Percentiles rank a stretch among this genome's conserved stretches.
phyloP scores from a whole-genome alignment of 2,888 invertebrate genomes.

The Ashinkailepas kermadecensis region DNA sequence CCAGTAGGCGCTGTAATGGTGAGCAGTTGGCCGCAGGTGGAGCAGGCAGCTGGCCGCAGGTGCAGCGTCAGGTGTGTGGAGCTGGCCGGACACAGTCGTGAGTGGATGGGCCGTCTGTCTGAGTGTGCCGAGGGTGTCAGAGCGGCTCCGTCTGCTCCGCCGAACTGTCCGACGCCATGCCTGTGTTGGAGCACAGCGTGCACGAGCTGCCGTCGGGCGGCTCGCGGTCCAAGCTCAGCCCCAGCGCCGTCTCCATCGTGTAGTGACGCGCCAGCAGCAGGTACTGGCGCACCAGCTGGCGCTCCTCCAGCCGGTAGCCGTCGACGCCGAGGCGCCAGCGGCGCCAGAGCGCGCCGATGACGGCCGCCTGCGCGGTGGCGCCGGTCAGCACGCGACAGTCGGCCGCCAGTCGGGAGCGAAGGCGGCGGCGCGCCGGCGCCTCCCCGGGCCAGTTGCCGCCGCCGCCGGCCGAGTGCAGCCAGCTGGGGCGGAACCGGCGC shows the following conservation, averaged over 20 bases:
- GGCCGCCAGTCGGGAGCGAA: not conserved
- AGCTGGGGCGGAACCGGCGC: not conserved
- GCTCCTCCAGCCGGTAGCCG: not conserved
- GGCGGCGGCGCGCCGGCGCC: not conserved
- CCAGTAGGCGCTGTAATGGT: too few species aligned
- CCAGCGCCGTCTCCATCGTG: constrained; percentile 20
- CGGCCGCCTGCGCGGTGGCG: not conserved
- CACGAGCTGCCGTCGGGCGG: constrained; percentile 1
- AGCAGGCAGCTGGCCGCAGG: too few species aligned
- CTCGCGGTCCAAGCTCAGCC: constrained; percentile 9
- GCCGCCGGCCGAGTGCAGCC: not conserved
- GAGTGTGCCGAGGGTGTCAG: too few species aligned
- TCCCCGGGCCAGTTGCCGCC: not conserved
- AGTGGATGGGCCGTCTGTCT: too few species aligned
- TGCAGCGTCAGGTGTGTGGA: too few species aligned
- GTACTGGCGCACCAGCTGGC: constrained; percentile 4
- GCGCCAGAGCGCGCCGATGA: not conserved
- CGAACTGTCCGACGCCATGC: not conserved
- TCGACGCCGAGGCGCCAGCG: not conserved
- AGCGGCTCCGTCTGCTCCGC: not conserved
- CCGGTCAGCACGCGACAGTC: not conserved
- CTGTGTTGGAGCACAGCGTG: constrained; percentile 12
- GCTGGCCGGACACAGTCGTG: too few species aligned
- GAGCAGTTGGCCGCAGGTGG: too few species aligned
- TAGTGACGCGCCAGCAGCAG: constrained; percentile 8